Evolutionary conservation across 2,797 vertebrate genomes (phyloP), one percentile per base, ranked within the genome.

Genomic region (Petrocephalus sullivani): DNA sequence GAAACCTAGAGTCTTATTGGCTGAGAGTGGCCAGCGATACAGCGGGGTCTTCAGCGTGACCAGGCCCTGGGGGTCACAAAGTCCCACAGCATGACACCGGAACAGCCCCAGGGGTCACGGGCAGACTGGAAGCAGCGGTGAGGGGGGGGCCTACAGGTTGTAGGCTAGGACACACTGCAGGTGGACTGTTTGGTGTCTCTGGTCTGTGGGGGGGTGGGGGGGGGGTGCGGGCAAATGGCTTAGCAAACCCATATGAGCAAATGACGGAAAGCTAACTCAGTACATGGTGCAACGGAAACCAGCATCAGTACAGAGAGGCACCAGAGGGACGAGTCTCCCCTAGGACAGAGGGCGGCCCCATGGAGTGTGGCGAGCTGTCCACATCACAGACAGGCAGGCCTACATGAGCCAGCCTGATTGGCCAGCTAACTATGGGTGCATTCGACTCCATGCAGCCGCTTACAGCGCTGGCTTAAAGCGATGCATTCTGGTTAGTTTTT

Each of bases 91-190:
- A 87, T 87, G 91, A 89, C 81, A 46, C 19, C 33, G 86, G 37
- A 87, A 89, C 67, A 82, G 91, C 88, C 91, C 88, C 88, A 21
- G 1, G 51, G 90, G 91, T 91, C 92, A 91, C 89, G 33, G 86
- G 82, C 87, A 90, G 89, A 89, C 58, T 89, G 84, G 90, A 87
- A 90, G 89, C 67, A 41, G 67, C 37, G 12, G 1, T 12, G 67
- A 90, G 89, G 90, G 88, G 87, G 89, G 90, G 87, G 86, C 82
- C 87, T 60, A 87, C 88, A 41, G 19, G 4, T n/a, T 3, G n/a
- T 2, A 5, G 82, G 89, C 93, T 94, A 96, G 58, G 94, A 96
- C 90, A 96, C 93, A 91, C 93, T 89, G 93, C 96, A 96, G 93
- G 88, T 94, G 78, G 95, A 95, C 89, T 92, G 94, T 91, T 95